These are phyloP conservation scores for Acanthosoma haemorrhoidale DNA, from an alignment of 2,888 invertebrate species.

Conservation along the genomic window DNA sequence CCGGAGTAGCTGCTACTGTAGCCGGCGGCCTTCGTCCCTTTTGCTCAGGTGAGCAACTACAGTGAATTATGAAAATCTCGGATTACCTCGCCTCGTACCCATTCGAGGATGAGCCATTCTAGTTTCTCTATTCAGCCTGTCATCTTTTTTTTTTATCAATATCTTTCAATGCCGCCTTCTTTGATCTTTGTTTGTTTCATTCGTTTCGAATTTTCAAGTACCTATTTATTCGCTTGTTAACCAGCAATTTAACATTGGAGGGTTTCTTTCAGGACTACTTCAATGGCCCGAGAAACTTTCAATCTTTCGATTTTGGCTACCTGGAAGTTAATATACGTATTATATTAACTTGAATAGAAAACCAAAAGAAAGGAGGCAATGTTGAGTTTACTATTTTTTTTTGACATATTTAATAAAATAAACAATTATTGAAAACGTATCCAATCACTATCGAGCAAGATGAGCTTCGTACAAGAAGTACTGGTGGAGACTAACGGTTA, in stretches of 20 bases:
- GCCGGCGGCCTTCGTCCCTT: neutral
- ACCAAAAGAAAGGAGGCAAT: too few relatives aligned
- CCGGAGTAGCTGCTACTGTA: neutral
- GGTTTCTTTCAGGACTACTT: too few relatives aligned
- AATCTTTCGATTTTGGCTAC: too few relatives aligned
- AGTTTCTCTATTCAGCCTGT: neutral
- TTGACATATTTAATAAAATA: too few relatives aligned
- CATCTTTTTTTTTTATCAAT: neutral
- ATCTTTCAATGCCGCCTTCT: neutral
- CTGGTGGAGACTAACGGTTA: too few relatives aligned
- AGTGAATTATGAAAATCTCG: neutral
- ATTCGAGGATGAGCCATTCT: neutral
- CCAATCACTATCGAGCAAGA: too few relatives aligned
- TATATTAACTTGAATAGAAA: too few relatives aligned
- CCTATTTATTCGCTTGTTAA: neutral
- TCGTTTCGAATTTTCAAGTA: neutral
- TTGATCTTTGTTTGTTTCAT: slow-evolving; percentile 2
- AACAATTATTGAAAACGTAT: too few relatives aligned
- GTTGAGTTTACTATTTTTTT: too few relatives aligned
- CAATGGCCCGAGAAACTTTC: too few relatives aligned
- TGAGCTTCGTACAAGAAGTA: too few relatives aligned
- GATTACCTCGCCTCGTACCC: neutral
- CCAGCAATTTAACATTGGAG: neutral
- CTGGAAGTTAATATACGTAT: too few relatives aligned
- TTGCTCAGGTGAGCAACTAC: neutral